Base-by-base conservation (phyloP, 2,797 vertebrate genomes). In the Apogon talboti region DNA sequence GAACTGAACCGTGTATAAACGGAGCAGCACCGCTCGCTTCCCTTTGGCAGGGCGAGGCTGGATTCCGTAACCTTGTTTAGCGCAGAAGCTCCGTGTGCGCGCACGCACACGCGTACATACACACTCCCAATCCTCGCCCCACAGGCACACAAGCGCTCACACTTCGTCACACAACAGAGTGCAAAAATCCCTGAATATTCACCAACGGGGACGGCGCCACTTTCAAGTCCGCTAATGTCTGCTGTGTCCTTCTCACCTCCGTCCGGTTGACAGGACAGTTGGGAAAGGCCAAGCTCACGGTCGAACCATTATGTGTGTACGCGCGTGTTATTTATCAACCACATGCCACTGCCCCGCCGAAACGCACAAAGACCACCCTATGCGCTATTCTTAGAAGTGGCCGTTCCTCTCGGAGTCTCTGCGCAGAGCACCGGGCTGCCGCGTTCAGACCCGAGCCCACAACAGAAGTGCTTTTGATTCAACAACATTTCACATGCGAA, bases 321-420 rank as follows among this genome's bases (percentile, higher is more conserved):
- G 76, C 1, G 81, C 11, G 71, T 69, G 83, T 91, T 90, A 90
- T 92, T 92, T 88, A 91, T 91, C 90, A 90, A 82, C 78, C 91
- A 84, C 89, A 90, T 91, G 89, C 87, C 85, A 80, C 84, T 90
- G 88, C 89, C 89, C 81, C 89, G 87, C 87, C 89, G 89, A 91
- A 92, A 88, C 85, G 82, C 89, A 90, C 89, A 92, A 92, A 91
- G 90, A 92, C 90, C 91, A 91, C 89, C 88, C 87, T 91, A 90
- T 90, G 88, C 87, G 88, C 89, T 89, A 90, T 92, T 93, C 87
- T 92, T 90, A 90, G 87, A 87, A 90, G 88, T 90, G 85, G 78
- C 81, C 86, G 85, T 86, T 83, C 83, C 79, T 65, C 79, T 82
- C 76, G 46, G 63, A 13, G 82, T 62, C 79, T 66, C 66, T 74